Evolutionary conservation across 2,797 vertebrate genomes (phyloP), one percentile per base, ranked within the genome.

Genomic region (Rhodeus uyekii): DNA sequence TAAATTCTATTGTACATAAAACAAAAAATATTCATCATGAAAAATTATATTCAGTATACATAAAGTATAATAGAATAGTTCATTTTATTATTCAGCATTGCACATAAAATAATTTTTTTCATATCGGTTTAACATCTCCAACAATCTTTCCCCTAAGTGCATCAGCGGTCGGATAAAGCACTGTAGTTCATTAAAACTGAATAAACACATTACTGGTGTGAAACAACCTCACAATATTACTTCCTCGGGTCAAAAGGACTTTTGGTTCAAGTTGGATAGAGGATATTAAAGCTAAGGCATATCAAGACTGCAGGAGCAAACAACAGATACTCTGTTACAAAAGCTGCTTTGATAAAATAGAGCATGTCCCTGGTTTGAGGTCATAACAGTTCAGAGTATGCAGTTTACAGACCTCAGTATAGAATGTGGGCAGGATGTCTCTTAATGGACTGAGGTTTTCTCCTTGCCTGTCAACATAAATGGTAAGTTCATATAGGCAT

Each of bases 171-270:
- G 74, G 34, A 64, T 72, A n/a, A 81, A 63, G 8, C 32, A 81
- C n/a, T 74, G 29, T 36, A 63, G 34, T 29, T 64, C 24, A 64
- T 81, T 81, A 80, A 64, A 73, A 74, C 6, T 48, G 58, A 73
- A 50, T 73, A 74, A 64, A 81, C 58, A 73, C 79, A 74, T 81
- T n/a, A 73, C 9, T 64, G 68, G 42, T 80, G 67, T 80, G 67
- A 61, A 71, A 80, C 39, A 72, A 46, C 39, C 39, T 80, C 53
- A 73, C 53, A 63, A 29, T 63, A 73, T 50, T 9, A 27, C 55
- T 50, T 73, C 39, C 68, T 73, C n/a, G n/a, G 29, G 22, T 63
- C 78, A 73, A 63, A 80, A 27, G n/a, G 78, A 19, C 55, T 13
- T 46, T 63, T 72, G 55, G 5, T 73, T 61, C 7, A n/a, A 48